Conservation (phyloP, 2,797 vertebrate genomes). For the Galaxias olidus region DNA sequence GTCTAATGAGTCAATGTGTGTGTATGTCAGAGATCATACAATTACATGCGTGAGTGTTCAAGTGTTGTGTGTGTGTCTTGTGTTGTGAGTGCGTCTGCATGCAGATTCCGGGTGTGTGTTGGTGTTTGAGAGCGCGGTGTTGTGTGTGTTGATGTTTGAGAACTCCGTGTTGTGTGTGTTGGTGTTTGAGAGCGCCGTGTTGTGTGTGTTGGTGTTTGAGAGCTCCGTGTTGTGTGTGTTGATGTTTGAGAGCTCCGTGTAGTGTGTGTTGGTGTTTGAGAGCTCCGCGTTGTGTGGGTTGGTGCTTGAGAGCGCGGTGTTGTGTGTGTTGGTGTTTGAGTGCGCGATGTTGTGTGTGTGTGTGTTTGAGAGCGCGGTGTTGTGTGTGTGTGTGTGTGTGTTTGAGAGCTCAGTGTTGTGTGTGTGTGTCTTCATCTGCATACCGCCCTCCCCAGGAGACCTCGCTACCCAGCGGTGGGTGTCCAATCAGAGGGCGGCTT, state of each 20-base stretch:
- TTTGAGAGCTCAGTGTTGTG: conserved; percentile 12
- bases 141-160: too few species aligned
- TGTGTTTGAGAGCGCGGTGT: conserved; percentile 9
- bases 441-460: conserved; percentile 33
- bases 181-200: too few species aligned
- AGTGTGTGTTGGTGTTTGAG: background rate
- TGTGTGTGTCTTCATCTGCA: conserved; percentile 34
- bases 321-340: background rate
- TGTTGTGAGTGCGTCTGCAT: too few species aligned
- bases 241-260: background rate
- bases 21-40: background rate
- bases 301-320: background rate
- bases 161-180: too few species aligned
- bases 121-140: too few species aligned
- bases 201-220: too few species aligned
- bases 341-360: conserved; percentile 3
- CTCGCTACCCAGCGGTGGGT: conserved; percentile 33
- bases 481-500: conserved; percentile 58
- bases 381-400: conserved; percentile 2
- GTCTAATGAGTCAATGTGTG: background rate
- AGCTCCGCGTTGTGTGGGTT: background rate
- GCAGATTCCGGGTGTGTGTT: background rate
- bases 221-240: conserved; percentile 1
- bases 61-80: conserved; percentile 49
- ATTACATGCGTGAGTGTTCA: conserved; percentile 46